Evolutionary conservation across 1,140 invertebrate species (phyloP).

Genomic region (Grapholita molesta): DNA sequence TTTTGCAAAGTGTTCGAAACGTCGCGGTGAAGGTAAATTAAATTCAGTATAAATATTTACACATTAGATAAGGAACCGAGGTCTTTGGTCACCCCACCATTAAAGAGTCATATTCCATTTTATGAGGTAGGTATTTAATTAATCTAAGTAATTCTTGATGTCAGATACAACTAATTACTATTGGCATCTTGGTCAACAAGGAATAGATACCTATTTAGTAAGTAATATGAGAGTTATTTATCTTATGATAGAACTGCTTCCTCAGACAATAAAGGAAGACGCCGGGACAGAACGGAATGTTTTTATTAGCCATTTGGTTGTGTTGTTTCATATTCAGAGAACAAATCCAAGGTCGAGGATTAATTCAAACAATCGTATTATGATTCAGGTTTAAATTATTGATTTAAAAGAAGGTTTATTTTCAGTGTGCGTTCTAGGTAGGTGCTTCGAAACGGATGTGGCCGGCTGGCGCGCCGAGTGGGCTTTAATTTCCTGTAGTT

Average conservation of each 20-base stretch:
- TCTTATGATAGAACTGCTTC: not conserved
- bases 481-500: conserved; percentile 9
- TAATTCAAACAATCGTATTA: conserved; percentile 7
- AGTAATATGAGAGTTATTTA: not conserved
- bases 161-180: too few species aligned
- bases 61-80: too few species aligned
- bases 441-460: not conserved
- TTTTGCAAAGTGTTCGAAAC: too few species aligned
- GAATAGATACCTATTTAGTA: too few species aligned
- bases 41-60: too few species aligned
- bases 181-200: too few species aligned
- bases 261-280: not conserved
- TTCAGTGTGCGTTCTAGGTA: conserved; percentile 2
- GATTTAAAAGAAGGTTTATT: conserved; percentile 15
- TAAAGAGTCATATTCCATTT: too few species aligned
- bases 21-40: too few species aligned
- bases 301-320: conserved; percentile 11
- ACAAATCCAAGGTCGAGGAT: not conserved
- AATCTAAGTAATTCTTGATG: too few species aligned
- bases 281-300: not conserved
- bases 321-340: conserved; percentile 5
- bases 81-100: too few species aligned
- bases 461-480: conserved; percentile 11
- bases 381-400: not conserved
- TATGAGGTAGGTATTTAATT: too few species aligned